Evolutionary conservation across 2,888 invertebrate genomes (phyloP), one percentile per base, ranked within the genome.

Genomic region (Ptychoptera contaminata): DNA sequence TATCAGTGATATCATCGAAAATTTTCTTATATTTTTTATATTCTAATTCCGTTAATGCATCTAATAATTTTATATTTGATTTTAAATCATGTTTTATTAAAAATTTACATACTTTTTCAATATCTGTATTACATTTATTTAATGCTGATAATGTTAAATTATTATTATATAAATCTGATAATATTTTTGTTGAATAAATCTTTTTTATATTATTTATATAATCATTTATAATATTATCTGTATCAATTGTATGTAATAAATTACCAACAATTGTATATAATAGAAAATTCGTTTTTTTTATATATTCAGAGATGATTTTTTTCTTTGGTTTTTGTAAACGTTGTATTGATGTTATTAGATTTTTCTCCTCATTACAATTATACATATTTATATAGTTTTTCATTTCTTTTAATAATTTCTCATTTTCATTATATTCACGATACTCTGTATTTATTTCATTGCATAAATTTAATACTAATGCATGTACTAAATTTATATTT

Each of bases 401-500:
- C 49, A 11, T 61, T 48, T 44, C 35, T 23, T 23, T 23, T 23
- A 23, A 23, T 7, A 23, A 5, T 23, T 23, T 23, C 23, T 23
- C 23, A 23, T 23, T 23, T 23, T 23, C 23, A 23, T 23, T 23
- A 7, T 23, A 23, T 23, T 23, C 23, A 5, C 23, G n/a, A 23
- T 29, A 36, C 36, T 9, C 37, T n/a, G 34, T 16, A 16, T 71
- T 66, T 16, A 79, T 70, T 8, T 72, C 74, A 0, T 83, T 82
- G 51, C 82, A 82, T 55, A 79, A 79, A 59, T 79, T 82, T 3
- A 78, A 62, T 3, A 81, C 74, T 10, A 84, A 72, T 51, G 80
- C 79, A 52, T 83, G 80, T 41, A 81, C 74, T 43, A 83, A 68
- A 67, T 84, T 82, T 2, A 84, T 71, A 57, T 81, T 79, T 14